These are phyloP conservation scores for Lordiphosa stackelbergi DNA, from an alignment of 1,140 invertebrate species.

Conservation along the genomic window DNA sequence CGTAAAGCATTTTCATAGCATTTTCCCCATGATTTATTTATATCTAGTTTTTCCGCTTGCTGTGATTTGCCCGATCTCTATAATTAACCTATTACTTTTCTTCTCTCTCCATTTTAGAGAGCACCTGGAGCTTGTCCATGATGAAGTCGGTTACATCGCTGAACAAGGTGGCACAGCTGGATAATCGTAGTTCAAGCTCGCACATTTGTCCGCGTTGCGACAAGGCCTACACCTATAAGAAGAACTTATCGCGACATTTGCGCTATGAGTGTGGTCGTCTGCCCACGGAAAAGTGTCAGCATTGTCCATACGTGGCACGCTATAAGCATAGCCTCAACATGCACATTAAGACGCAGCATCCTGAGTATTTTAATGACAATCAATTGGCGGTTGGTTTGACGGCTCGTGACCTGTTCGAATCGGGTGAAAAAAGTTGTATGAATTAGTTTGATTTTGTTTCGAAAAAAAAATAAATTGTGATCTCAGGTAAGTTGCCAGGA, in stretches of 20 bases:
- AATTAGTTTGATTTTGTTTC: no score
- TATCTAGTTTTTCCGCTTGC: background rate
- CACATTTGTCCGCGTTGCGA: slow-evolving; percentile 79
- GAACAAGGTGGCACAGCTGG: slow-evolving; percentile 46
- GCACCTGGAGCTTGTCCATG: slow-evolving; percentile 57
- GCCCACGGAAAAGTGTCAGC: slow-evolving; percentile 80
- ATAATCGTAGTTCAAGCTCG: slow-evolving; percentile 9
- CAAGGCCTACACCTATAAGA: slow-evolving; percentile 80
- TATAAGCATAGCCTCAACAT: slow-evolving; percentile 79
- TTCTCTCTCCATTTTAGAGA: slow-evolving; percentile 57
- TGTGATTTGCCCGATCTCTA: background rate
- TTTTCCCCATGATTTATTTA: slow-evolving; percentile 7
- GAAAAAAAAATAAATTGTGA: background rate
- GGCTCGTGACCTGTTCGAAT: slow-evolving; percentile 26
- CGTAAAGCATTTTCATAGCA: slow-evolving; percentile 28
- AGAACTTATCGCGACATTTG: slow-evolving; percentile 79
- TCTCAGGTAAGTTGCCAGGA: slow-evolving; percentile 45
- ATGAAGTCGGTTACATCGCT: slow-evolving; percentile 68
- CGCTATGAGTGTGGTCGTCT: slow-evolving; percentile 80
- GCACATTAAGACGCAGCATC: slow-evolving; percentile 77
- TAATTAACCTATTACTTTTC: slow-evolving; percentile 65
- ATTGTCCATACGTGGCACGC: slow-evolving; percentile 80
- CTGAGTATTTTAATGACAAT: slow-evolving; percentile 28
- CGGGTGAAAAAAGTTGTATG: slow-evolving; percentile 4
- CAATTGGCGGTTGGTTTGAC: background rate